A percentile compares a stretch with the other conserved stretches of the same genome.
phyloP scores from a whole-genome alignment of 2,797 vertebrate species.

The Notolabrus celidotus region DNA sequence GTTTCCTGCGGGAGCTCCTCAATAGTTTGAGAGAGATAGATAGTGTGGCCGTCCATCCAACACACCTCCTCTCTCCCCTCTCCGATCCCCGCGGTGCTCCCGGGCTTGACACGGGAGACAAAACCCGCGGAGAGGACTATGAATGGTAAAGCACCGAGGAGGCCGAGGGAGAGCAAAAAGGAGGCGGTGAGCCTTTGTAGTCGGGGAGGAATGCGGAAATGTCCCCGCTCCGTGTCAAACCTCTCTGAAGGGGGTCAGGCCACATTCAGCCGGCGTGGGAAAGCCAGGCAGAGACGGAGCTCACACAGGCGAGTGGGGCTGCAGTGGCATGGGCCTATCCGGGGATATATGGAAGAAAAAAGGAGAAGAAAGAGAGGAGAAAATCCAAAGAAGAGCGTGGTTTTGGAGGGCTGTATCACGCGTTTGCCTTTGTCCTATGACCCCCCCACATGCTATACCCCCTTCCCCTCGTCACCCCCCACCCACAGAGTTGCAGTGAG shows the following conservation, averaged over 20 bases:
- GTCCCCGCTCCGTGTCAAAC: slow-evolving; percentile 98
- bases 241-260: slow-evolving; percentile 98
- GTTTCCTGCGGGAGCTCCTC: slow-evolving; percentile 51
- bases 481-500: slow-evolving; percentile 61
- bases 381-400: slow-evolving; percentile 73
- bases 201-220: slow-evolving; percentile 99
- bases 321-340: slow-evolving; percentile 69
- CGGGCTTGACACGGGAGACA: slow-evolving; percentile 87
- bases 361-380: slow-evolving; percentile 60
- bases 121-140: slow-evolving; percentile 85
- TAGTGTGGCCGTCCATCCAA: slow-evolving; percentile 77
- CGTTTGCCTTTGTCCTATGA: slow-evolving; percentile 76
- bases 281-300: slow-evolving; percentile 87
- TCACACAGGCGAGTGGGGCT: slow-evolving; percentile 78
- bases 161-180: slow-evolving; percentile 90
- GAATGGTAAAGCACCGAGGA: slow-evolving; percentile 90
- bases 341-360: slow-evolving; percentile 69
- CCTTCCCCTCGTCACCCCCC: slow-evolving; percentile 21
- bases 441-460: slow-evolving; percentile 37
- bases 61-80: slow-evolving; percentile 66
- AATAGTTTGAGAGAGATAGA: slow-evolving; percentile 58
- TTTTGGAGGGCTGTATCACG: slow-evolving; percentile 75
- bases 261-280: slow-evolving; percentile 99
- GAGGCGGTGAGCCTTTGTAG: slow-evolving; percentile 97
- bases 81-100: slow-evolving; percentile 76